Conservation (phyloP, 2,113 vertebrate species). For the Agelaius tricolor region DNA sequence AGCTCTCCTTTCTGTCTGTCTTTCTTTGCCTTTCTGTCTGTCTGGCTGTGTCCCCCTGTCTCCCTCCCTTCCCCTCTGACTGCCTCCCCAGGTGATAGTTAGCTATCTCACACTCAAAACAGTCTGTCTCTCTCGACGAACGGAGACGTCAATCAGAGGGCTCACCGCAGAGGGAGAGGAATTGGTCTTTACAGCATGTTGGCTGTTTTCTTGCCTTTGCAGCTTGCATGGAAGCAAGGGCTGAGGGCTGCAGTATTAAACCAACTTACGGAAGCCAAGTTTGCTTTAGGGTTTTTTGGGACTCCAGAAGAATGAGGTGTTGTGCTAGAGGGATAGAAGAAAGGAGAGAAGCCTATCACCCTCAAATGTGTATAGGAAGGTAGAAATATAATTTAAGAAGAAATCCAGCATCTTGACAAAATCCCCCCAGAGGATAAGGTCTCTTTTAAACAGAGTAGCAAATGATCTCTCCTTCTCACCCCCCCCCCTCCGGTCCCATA, state of each 20-base stretch:
- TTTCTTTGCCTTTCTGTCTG: neutral
- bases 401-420: constrained; percentile 40
- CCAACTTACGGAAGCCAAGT: rapidly evolving
- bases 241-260: neutral
- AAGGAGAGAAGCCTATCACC: neutral
- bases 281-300: neutral
- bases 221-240: neutral
- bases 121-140: constrained; percentile 37
- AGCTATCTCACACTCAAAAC: constrained; percentile 43
- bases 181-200: neutral
- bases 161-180: neutral
- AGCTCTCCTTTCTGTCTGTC: neutral
- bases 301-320: neutral
- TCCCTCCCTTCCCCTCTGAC: neutral
- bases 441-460: constrained; percentile 40
- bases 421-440: neutral
- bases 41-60: neutral
- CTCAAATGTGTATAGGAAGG: neutral
- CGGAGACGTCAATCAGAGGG: neutral
- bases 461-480: neutral
- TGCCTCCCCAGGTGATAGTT: constrained; percentile 51
- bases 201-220: constrained; percentile 16
- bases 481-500: neutral
- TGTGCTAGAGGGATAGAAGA: neutral
- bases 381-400: constrained; percentile 40